These are phyloP conservation scores for Marmota flaviventris DNA, from an alignment of 2,113 vertebrate species.

Conservation along the genomic window DNA sequence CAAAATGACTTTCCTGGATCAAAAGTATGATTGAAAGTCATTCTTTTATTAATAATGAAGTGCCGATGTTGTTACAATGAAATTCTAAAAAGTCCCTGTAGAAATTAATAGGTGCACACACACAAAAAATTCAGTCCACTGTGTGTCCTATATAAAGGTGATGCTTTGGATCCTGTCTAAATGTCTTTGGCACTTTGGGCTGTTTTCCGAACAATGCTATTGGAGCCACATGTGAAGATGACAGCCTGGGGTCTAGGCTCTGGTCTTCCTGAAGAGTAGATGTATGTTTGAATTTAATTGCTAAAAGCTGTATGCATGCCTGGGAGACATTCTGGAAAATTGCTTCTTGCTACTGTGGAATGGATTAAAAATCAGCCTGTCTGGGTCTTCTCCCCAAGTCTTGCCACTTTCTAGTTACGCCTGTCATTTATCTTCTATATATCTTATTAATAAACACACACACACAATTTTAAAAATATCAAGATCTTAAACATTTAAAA, in stretches of 20 bases:
- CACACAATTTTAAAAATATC: neutral
- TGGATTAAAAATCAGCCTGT: neutral
- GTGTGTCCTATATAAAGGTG: neutral
- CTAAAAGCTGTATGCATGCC: neutral
- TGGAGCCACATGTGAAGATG: constrained; percentile 12
- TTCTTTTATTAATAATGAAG: constrained; percentile 52
- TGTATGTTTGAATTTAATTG: constrained; percentile 36
- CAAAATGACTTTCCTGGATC: constrained; percentile 14
- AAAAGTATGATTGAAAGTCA: constrained; percentile 65
- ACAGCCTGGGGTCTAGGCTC: neutral
- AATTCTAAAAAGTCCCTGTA: constrained; percentile 45
- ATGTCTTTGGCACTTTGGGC: neutral
- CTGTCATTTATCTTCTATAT: neutral
- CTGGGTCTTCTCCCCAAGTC: neutral
- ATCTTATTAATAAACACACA: neutral
- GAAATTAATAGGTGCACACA: constrained; percentile 40
- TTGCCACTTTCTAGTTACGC: neutral
- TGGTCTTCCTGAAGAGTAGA: constrained; percentile 27
- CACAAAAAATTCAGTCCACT: neutral
- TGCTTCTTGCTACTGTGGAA: neutral
- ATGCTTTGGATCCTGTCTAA: neutral
- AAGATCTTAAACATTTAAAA: constrained; percentile 5
- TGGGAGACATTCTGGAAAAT: constrained; percentile 10
- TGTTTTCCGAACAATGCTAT: constrained; percentile 41
- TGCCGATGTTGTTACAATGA: constrained; percentile 46